Conservation (phyloP, 2,113 vertebrate species). For the Oncorhynchus mykiss region DNA sequence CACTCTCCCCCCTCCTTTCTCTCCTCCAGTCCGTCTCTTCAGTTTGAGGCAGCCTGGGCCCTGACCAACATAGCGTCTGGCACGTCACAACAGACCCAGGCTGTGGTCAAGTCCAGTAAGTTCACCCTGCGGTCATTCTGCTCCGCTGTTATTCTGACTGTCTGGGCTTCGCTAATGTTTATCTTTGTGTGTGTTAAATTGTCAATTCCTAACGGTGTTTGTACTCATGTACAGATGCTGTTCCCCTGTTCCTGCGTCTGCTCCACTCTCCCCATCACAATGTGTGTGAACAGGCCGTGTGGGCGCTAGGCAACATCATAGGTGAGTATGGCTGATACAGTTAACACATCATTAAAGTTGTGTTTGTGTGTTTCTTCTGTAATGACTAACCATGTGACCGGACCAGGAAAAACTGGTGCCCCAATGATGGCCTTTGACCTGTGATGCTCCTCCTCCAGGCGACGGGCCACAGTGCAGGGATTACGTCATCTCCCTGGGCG, state of each 20-base stretch:
- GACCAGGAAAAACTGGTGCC: neutral
- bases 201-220: slow-evolving; percentile 9
- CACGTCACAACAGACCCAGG: slow-evolving; percentile 98
- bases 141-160: neutral
- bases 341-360: too few species aligned
- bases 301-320: slow-evolving; percentile 99
- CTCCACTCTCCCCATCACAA: slow-evolving; percentile 80
- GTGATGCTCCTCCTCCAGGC: slow-evolving; percentile 76
- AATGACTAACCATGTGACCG: too few species aligned
- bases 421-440: neutral
- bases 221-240: slow-evolving; percentile 79
- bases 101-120: slow-evolving; percentile 98
- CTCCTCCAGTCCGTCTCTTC: slow-evolving; percentile 88
- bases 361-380: too few species aligned
- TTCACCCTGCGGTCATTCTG: slow-evolving; percentile 15
- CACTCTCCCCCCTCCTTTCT: slow-evolving; percentile 53
- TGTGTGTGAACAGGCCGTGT: slow-evolving; percentile 98
- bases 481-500: slow-evolving; percentile 98
- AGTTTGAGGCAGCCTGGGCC: slow-evolving; percentile 99
- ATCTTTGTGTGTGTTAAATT: slow-evolving; percentile 17
- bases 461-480: slow-evolving; percentile 99
- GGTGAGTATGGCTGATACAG: slow-evolving; percentile 72
- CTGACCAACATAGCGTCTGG: slow-evolving; percentile 99
- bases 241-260: slow-evolving; percentile 85
- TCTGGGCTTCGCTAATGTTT: neutral